Evolutionary conservation across 2,888 invertebrate genomes (phyloP), one percentile per base, ranked within the genome.

Genomic region (Ligdia adustata): DNA sequence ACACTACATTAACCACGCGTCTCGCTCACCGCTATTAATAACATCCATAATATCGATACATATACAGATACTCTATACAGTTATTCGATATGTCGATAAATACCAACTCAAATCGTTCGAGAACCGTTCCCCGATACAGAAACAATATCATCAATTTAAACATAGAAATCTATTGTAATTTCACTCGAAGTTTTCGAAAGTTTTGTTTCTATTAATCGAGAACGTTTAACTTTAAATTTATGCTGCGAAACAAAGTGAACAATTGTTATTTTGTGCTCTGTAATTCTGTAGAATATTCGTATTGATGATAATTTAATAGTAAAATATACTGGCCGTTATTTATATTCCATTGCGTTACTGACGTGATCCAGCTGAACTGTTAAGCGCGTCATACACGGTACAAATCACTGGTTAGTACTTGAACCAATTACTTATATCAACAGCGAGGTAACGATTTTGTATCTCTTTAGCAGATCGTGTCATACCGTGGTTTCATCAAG

Each of bases 261-360:
- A 29, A 49, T 18, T 50, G 29, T 34, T 47, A 44, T 44, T 33
- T 14, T 4, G 6, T 5, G 46, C 51, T 55, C 49, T 52, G 62
- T 56, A 55, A 56, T 60, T 57, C 62, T 55, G 41, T 54, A 33
- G 47, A 62, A 60, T 51, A 48, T 50, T 46, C 32, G 20, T 13
- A 27, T 31, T 24, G n/a, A n/a, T n/a, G n/a, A n/a, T n/a, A n/a
- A n/a, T n/a, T n/a, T n/a, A n/a, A n/a, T n/a, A n/a, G n/a, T n/a
- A n/a, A n/a, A n/a, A n/a, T n/a, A n/a, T n/a, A n/a, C n/a, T n/a
- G n/a, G n/a, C n/a, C n/a, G n/a, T n/a, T n/a, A n/a, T n/a, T n/a
- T n/a, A n/a, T n/a, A n/a, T n/a, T n/a, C n/a, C n/a, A n/a, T n/a
- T n/a, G n/a, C n/a, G n/a, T n/a, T n/a, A n/a, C n/a, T n/a, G n/a